Conservation (phyloP, 2,797 vertebrate genomes). For the Gallinago nigripennis region DNA sequence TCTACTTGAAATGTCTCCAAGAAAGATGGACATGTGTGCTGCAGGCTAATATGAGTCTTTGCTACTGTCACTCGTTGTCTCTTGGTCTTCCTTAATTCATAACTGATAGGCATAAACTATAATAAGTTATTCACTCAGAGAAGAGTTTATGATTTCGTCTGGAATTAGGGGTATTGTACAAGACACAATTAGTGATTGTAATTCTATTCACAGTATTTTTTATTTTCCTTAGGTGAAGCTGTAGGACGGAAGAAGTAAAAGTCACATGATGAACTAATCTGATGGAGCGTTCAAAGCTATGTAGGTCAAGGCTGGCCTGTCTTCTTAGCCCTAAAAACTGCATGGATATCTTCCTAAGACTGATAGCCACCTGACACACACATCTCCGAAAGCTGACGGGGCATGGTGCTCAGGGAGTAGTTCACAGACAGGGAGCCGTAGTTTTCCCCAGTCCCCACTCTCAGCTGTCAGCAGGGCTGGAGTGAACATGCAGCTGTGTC, state of each 20-base stretch:
- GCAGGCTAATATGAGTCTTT: background rate
- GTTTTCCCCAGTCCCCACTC: background rate
- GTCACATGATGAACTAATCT: background rate
- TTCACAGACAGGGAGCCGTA: background rate
- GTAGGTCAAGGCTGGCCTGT: slow-evolving; percentile 20
- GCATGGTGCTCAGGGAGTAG: background rate
- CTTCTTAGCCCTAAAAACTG: background rate
- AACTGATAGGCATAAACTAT: background rate
- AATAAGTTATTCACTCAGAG: background rate
- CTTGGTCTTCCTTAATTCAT: slow-evolving; percentile 3
- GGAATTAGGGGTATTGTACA: background rate
- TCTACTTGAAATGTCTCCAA: slow-evolving; percentile 21
- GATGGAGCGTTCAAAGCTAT: background rate
- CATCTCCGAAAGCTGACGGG: background rate
- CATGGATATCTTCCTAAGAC: background rate
- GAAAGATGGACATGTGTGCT: background rate
- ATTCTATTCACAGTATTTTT: background rate
- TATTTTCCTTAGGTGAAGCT: slow-evolving; percentile 24
- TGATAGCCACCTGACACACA: background rate
- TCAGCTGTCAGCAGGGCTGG: background rate
- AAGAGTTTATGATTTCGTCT: background rate
- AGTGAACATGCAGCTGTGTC: background rate
- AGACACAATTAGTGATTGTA: background rate
- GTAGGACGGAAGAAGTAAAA: background rate
- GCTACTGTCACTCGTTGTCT: background rate